Percentiles rank a stretch among this genome's conserved stretches.
phyloP scores from a whole-genome alignment of 2,797 vertebrate species.

The Microcaecilia unicolor region DNA sequence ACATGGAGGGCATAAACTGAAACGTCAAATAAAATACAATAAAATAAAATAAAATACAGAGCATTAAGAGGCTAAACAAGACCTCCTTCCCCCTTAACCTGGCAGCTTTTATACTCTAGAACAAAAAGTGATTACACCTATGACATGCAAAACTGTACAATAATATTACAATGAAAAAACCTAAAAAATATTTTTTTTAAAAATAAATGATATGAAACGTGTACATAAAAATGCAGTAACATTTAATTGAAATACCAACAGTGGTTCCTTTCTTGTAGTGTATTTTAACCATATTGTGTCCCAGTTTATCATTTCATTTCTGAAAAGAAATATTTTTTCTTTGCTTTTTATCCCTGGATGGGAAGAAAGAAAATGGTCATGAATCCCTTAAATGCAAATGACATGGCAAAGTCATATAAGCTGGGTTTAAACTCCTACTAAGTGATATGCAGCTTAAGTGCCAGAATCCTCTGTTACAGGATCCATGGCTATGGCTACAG shows the following conservation, averaged over 20 bases:
- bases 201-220: slow-evolving; percentile 79
- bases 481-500: too few species aligned
- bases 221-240: slow-evolving; percentile 77
- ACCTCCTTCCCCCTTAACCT: slow-evolving; percentile 42
- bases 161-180: slow-evolving; percentile 87
- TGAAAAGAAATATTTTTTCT: too few species aligned
- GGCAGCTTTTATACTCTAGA: slow-evolving; percentile 58
- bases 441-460: too few species aligned
- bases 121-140: slow-evolving; percentile 83
- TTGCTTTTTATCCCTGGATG: not conserved
- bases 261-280: slow-evolving; percentile 24
- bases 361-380: not conserved
- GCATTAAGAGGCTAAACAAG: slow-evolving; percentile 56
- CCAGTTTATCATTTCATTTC: too few species aligned
- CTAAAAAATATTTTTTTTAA: slow-evolving; percentile 46
- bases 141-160: slow-evolving; percentile 97
- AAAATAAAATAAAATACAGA: slow-evolving; percentile 52
- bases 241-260: slow-evolving; percentile 69
- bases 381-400: slow-evolving; percentile 1
- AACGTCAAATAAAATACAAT: slow-evolving; percentile 55
- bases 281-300: slow-evolving; percentile 3
- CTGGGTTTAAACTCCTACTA: too few species aligned
- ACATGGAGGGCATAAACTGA: slow-evolving; percentile 65
- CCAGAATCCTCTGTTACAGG: too few species aligned
- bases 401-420: not conserved